phyloP scores from a whole-genome alignment of 2,888 invertebrate genomes.

The Mantis religiosa region DNA sequence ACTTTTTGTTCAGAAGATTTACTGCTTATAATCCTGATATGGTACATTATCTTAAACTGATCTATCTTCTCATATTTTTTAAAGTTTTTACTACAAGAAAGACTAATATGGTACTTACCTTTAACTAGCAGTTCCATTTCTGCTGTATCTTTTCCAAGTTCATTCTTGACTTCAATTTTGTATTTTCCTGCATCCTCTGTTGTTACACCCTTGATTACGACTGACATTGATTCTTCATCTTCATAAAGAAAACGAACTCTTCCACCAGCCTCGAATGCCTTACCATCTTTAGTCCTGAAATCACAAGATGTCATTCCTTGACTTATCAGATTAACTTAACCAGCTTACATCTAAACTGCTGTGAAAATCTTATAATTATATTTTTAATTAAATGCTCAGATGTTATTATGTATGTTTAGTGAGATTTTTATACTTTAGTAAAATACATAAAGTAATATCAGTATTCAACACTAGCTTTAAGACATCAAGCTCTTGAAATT shows the following conservation, averaged over 20 bases:
- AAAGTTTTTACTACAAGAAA: not conserved
- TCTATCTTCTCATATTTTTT: not conserved
- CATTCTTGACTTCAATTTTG: slow-evolving; percentile 74
- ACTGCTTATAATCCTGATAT: no score
- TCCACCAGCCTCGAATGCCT: slow-evolving; percentile 69
- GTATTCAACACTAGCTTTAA: no score
- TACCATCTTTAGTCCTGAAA: slow-evolving; percentile 65
- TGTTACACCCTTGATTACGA: slow-evolving; percentile 82
- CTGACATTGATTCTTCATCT: slow-evolving; percentile 82
- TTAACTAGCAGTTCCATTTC: slow-evolving; percentile 74
- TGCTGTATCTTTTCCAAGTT: slow-evolving; percentile 73
- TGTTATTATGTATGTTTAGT: no score
- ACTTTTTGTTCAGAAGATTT: no score
- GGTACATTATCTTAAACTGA: no score
- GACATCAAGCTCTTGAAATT: no score
- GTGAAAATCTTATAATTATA: not conserved
- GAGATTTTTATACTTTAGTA: no score
- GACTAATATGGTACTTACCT: slow-evolving; percentile 38
- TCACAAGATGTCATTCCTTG: not conserved
- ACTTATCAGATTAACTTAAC: not conserved
- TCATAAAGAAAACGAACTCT: slow-evolving; percentile 80
- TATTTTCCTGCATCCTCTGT: slow-evolving; percentile 81
- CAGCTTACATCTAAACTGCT: not conserved
- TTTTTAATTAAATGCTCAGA: no score
- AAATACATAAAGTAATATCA: no score